Base-by-base conservation (phyloP, 1,140 invertebrate species). In the Tetramorium parvispinum region DNA sequence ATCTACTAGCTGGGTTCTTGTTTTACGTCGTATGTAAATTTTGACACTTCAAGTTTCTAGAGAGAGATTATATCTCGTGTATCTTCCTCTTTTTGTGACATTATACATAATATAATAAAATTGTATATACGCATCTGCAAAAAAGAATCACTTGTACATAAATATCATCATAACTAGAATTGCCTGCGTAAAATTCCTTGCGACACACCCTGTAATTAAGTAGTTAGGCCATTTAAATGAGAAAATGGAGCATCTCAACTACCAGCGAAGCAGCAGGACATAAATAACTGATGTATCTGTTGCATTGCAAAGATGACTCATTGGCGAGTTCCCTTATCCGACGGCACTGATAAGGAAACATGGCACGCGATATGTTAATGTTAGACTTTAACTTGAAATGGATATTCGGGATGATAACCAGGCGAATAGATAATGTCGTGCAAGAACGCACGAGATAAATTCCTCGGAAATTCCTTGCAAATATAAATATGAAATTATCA, bases 321-420 rank as follows among this genome's bases (percentile, higher is more conserved):
- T 53, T 43, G 73, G 73, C 16, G 76, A 63, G 46, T 85, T 40
- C 21, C 13, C 82, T 77, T 78, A 77, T 78, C 32, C 59, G 51
- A 46, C 7, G 75, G 53, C 75, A 43, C 24, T 78, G 82, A 85
- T 85, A 85, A 85, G 49, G 32, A 78, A 65, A 78, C 43, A 66
- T 16, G 46, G 73, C 24, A 65, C 32, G 63, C 21, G 16, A 83
- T 40, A 57, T 68, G 65, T 85, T 49, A 65, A 65, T 51, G 57
- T 85, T 77, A 85, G 43, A 85, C 46, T 77, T 73, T 53, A 32
- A 32, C 70, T 76, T 76, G 40, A 78, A 68, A 85, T 78, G 16
- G 40, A 65, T 78, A 78, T 43, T 78, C 43, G 4, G 13, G 40
- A 78, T 49, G 18, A 65, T 77, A 40, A 63, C 63, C 46, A 10